Percentiles rank a stretch among this genome's conserved stretches.
phyloP scores from a whole-genome alignment of 2,113 vertebrate genomes.

The Sinocyclocheilus anophthalmus region DNA sequence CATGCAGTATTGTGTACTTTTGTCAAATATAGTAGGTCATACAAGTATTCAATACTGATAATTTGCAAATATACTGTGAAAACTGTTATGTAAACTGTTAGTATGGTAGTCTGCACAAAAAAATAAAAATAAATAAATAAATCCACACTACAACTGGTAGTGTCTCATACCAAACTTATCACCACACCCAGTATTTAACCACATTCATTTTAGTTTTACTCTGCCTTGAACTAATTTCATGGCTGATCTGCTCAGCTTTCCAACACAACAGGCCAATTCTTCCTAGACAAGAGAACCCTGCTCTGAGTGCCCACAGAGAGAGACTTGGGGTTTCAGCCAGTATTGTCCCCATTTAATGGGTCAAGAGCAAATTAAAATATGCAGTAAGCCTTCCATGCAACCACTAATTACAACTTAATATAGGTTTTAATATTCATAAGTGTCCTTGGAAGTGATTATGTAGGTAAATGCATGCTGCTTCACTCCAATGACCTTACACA shows the following conservation, averaged over 20 bases:
- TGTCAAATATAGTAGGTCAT: neutral
- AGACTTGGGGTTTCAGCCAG: constrained; percentile 53
- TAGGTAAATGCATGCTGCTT: constrained; percentile 24
- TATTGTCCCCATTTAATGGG: constrained; percentile 62
- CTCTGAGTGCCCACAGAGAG: constrained; percentile 47
- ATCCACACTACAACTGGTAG: neutral
- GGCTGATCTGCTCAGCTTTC: constrained; percentile 67
- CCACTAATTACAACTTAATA: constrained; percentile 54
- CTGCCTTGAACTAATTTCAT: constrained; percentile 72
- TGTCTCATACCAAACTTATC: constrained; percentile 2
- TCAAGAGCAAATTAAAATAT: constrained; percentile 61
- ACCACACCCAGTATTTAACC: constrained; percentile 57
- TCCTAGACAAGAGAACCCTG: constrained; percentile 56
- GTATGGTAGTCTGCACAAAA: too few species aligned
- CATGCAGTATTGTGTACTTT: neutral
- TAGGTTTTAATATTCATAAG: constrained; percentile 59
- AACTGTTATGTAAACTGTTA: too few species aligned
- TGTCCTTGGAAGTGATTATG: constrained; percentile 46
- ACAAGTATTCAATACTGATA: neutral
- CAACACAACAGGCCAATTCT: constrained; percentile 64
- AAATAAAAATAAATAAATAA: too few species aligned
- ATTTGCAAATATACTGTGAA: constrained; percentile 14
- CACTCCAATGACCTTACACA: constrained; percentile 27
- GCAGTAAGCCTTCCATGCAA: constrained; percentile 49
- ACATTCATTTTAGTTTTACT: constrained; percentile 58